phyloP scores from a whole-genome alignment of 1,140 invertebrate species.

The Calliphora vicina region DNA sequence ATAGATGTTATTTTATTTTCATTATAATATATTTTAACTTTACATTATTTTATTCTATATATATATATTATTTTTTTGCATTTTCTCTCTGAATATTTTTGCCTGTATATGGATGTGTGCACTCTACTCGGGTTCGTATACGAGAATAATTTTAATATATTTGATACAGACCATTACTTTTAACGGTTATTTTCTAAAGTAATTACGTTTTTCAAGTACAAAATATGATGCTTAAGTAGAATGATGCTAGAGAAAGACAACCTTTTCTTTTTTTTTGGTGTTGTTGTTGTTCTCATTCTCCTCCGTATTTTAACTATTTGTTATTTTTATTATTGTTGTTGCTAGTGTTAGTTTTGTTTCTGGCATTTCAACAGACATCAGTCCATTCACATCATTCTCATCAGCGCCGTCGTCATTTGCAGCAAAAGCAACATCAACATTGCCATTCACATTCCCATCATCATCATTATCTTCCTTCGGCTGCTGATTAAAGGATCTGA shows the following conservation, averaged over 20 bases:
- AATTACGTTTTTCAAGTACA: constrained; percentile 57
- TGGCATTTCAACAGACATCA: constrained; percentile 29
- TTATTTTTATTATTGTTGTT: neutral
- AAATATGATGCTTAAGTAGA: constrained; percentile 53
- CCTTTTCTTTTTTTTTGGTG: no score
- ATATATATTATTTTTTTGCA: constrained; percentile 14
- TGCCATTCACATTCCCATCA: neutral
- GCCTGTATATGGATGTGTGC: neutral
- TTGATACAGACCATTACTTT: constrained; percentile 63
- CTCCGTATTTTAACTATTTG: neutral
- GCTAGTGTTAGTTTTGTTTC: neutral
- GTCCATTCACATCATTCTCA: constrained; percentile 18
- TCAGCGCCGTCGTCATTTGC: neutral
- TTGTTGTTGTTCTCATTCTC: neutral
- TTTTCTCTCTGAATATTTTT: neutral
- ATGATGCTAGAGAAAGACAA: constrained; percentile 1
- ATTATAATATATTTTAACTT: neutral
- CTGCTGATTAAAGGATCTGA: neutral
- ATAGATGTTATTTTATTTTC: neutral
- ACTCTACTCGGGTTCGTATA: neutral
- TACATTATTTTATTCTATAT: neutral
- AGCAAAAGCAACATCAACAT: neutral
- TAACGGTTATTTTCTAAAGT: constrained; percentile 63
- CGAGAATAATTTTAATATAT: constrained; percentile 58
- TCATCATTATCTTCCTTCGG: neutral